Conservation (phyloP, 2,888 invertebrate species). For the Eugnorisma glareosa region DNA sequence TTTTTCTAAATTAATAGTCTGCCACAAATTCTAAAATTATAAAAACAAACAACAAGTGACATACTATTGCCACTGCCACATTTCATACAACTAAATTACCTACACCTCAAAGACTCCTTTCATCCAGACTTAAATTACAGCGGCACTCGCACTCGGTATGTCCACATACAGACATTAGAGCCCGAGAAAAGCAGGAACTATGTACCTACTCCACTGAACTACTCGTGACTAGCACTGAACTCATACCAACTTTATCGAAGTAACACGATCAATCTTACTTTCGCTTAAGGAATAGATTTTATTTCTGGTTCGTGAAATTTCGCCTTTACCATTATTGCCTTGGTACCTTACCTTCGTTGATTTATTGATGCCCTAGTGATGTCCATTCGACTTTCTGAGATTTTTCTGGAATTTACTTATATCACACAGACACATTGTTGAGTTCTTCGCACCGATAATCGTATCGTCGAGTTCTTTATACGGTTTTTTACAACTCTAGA, state of each 20-base stretch:
- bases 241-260: slow-evolving; percentile 79
- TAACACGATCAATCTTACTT: slow-evolving; percentile 87
- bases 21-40: not conserved
- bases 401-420: slow-evolving; percentile 11
- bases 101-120: not conserved
- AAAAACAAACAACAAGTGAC: not conserved
- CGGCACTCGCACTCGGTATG: not conserved
- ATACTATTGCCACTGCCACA: not conserved
- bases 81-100: slow-evolving; percentile 2
- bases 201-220: slow-evolving; percentile 43
- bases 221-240: slow-evolving; percentile 53
- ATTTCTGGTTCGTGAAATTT: slow-evolving; percentile 75
- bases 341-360: slow-evolving; percentile 65
- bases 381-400: slow-evolving; percentile 10
- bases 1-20: not conserved
- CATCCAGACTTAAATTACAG: slow-evolving; percentile 15
- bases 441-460: slow-evolving; percentile 21
- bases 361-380: slow-evolving; percentile 67
- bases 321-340: slow-evolving; percentile 75
- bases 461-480: slow-evolving; percentile 1
- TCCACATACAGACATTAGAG: slow-evolving; percentile 28
- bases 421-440: slow-evolving; percentile 5
- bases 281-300: slow-evolving; percentile 83
- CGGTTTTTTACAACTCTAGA: slow-evolving; percentile 31
- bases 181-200: slow-evolving; percentile 32